A percentile compares a stretch with the other conserved stretches of the same genome.
Evolutionary conservation across 1,140 invertebrate genomes (phyloP).

Genomic region (Hyles vespertilio): DNA sequence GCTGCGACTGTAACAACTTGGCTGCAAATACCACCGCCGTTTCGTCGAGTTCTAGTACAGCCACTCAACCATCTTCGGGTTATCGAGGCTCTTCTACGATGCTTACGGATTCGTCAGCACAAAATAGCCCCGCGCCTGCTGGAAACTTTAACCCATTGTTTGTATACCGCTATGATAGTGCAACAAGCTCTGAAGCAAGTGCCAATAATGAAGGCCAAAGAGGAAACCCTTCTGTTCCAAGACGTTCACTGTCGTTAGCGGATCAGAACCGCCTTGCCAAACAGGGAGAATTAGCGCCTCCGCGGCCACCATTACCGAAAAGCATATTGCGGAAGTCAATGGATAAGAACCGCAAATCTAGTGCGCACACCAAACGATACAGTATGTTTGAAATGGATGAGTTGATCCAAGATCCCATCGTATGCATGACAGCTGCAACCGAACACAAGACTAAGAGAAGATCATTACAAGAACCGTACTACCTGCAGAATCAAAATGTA

Average conservation of each 20-base stretch:
- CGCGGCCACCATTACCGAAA: constrained; percentile 82
- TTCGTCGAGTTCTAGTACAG: constrained; percentile 84
- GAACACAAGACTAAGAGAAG: constrained; percentile 79
- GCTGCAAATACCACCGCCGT: constrained; percentile 77
- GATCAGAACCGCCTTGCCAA: constrained; percentile 72
- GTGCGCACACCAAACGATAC: constrained; percentile 80
- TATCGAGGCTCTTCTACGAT: constrained; percentile 91
- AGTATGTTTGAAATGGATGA: constrained; percentile 88
- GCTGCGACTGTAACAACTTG: constrained; percentile 79
- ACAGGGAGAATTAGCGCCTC: constrained; percentile 77
- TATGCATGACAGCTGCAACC: constrained; percentile 69
- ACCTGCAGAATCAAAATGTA: constrained; percentile 78
- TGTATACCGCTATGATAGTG: constrained; percentile 88
- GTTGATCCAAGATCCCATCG: constrained; percentile 67
- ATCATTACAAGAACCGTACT: constrained; percentile 84
- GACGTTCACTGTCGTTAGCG: constrained; percentile 80
- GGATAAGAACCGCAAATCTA: constrained; percentile 75
- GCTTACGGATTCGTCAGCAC: constrained; percentile 84
- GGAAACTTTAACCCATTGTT: constrained; percentile 82
- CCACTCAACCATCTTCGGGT: constrained; percentile 88
- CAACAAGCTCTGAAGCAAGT: constrained; percentile 81
- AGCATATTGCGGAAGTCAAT: constrained; percentile 82
- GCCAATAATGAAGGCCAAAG: constrained; percentile 64
- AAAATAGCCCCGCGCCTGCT: constrained; percentile 76
- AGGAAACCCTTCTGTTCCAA: constrained; percentile 76